These are phyloP conservation scores for Watsonalla cultraria DNA, from an alignment of 2,888 invertebrate genomes.

Conservation along the genomic window DNA sequence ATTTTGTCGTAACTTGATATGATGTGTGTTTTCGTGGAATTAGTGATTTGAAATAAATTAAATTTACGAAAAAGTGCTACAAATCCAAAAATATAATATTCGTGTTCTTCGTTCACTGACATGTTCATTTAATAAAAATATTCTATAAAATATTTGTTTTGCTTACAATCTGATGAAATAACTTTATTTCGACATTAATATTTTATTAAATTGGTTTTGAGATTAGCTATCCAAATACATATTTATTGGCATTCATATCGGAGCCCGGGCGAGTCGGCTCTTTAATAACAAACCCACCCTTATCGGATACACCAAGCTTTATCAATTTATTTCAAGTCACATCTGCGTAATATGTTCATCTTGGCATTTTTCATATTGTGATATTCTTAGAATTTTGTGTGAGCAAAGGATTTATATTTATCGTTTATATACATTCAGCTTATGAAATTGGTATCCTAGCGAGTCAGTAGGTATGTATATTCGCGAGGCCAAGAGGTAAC, in stretches of 20 bases:
- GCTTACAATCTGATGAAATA: too few species aligned
- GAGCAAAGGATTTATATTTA: not conserved
- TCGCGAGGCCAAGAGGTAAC: not conserved
- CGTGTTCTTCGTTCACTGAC: too few species aligned
- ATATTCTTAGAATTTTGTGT: not conserved
- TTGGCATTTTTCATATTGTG: not conserved
- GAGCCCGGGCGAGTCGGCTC: not conserved
- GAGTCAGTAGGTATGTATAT: constrained; percentile 7
- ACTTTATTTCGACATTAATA: too few species aligned
- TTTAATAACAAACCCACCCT: not conserved
- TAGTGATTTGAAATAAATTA: too few species aligned
- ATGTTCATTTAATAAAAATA: too few species aligned
- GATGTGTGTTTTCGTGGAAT: too few species aligned
- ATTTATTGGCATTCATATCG: not conserved
- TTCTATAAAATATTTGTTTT: too few species aligned
- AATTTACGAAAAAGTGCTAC: too few species aligned
- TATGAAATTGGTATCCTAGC: not conserved
- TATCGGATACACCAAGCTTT: not conserved
- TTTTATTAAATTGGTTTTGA: too few species aligned
- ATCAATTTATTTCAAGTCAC: not conserved
- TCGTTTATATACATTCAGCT: not conserved
- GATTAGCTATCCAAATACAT: not conserved
- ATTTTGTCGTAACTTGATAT: too few species aligned
- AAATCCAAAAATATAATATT: too few species aligned
- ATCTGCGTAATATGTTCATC: not conserved